Conservation (phyloP, 2,888 invertebrate genomes). For the Gari tellinella region DNA sequence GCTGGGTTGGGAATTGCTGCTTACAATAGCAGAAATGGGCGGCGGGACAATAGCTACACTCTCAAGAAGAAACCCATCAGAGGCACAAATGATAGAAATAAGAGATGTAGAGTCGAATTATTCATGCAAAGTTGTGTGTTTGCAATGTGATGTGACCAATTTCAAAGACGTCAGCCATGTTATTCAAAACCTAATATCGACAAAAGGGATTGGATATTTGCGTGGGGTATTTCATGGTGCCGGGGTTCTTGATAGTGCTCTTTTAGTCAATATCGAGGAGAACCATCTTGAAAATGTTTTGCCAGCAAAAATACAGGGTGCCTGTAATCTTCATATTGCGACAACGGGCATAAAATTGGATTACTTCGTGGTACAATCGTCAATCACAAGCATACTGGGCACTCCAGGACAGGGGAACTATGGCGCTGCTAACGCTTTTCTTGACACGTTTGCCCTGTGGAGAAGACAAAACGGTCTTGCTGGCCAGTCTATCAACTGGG, state of each 20-base stretch:
- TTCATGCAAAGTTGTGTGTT: constrained; percentile 45
- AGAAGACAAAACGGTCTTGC: constrained; percentile 43
- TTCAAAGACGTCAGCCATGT: constrained; percentile 41
- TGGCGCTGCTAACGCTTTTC: constrained; percentile 67
- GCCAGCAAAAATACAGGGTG: constrained; percentile 59
- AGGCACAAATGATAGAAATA: constrained; percentile 43
- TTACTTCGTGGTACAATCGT: constrained; percentile 70
- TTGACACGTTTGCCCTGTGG: constrained; percentile 63
- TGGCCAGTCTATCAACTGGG: constrained; percentile 72
- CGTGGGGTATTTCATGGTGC: constrained; percentile 69
- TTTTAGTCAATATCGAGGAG: constrained; percentile 38
- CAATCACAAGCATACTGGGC: constrained; percentile 63
- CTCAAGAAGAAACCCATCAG: constrained; percentile 39
- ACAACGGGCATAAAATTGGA: constrained; percentile 51
- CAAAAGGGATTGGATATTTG: constrained; percentile 14
- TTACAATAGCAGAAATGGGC: constrained; percentile 57
- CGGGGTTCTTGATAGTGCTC: constrained; percentile 50
- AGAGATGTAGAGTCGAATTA: constrained; percentile 24
- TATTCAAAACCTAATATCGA: constrained; percentile 4
- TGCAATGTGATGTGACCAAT: constrained; percentile 64
- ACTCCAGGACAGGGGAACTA: constrained; percentile 69
- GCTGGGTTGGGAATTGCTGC: constrained; percentile 65
- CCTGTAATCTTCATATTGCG: constrained; percentile 66
- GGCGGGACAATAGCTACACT: constrained; percentile 61
- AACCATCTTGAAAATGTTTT: constrained; percentile 30